Base-by-base conservation (phyloP, 2,113 vertebrate species). In the Odobenus rosmarus region DNA sequence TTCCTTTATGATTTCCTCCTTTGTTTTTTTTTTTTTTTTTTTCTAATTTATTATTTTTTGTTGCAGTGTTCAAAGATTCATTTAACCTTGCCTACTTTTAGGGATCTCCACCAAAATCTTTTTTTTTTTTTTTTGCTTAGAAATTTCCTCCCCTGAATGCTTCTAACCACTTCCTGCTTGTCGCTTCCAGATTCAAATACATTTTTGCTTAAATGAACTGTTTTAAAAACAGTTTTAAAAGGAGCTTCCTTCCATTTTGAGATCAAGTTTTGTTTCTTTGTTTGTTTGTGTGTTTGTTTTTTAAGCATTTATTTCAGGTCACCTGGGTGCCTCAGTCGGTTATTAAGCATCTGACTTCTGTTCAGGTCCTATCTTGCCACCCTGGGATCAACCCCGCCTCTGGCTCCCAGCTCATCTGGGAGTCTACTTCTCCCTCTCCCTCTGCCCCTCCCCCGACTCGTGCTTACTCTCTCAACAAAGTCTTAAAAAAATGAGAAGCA, bases 171-270 rank as follows among this genome's bases (percentile, higher is more conserved):
- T 51, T 79, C 61, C 26, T 2, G n/a, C 55, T 79, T 84, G 67
- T 33, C 4, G 33, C 90, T 61, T 42, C 83, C 36, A 80, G 72
- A 80, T 69, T 53, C 55, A n/a, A 62, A 62, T 31, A 39, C 53
- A 82, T 74, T 89, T 46, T 89, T 89, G 33, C 42, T 89, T n/a
- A 89, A 94, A 88, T 80, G 28, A 94, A 81, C 57, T 94, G 39
- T 81, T 88, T 87, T 39, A 39, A 39, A 39, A 39, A 39, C 39
- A 39, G 39, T 39, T 39, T 39, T 76, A 83, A 82, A 57, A 57
- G 64, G 62, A 72, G 33, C 1, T 77, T 77, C 57, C 57, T 83
- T 16, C 16, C 42, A 51, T 67, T 93, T 18, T 16, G 15, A 77
- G 49, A 83, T 76, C 46, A 87, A 42, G 26, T 23, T 55, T 36